Percentiles rank a stretch among this genome's conserved stretches.
Conservation (phyloP, 1,140 invertebrate genomes). For the Anastrepha ludens region DNA sequence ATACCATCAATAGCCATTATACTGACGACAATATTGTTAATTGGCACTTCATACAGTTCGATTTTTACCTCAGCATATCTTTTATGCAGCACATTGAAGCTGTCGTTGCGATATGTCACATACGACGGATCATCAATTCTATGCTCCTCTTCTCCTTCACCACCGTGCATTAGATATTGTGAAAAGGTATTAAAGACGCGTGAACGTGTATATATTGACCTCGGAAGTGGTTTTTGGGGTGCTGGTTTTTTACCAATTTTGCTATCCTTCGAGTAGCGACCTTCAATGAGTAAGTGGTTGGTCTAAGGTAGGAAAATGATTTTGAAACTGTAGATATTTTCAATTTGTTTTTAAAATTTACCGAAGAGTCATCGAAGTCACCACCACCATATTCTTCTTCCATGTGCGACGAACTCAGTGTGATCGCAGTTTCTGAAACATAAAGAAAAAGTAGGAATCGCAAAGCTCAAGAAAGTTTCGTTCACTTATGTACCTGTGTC, state of each 20-base stretch:
- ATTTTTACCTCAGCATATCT: slow-evolving; percentile 53
- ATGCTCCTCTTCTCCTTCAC: slow-evolving; percentile 27
- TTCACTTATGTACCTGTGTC: slow-evolving; percentile 19
- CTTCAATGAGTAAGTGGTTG: background rate
- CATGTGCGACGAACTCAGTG: background rate
- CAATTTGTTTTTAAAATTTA: background rate
- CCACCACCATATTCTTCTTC: slow-evolving; percentile 12
- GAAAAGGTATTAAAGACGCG: background rate
- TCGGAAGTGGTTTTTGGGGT: background rate
- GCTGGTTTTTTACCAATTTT: background rate
- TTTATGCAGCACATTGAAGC: slow-evolving; percentile 29
- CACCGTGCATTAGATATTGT: background rate
- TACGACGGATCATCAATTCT: background rate
- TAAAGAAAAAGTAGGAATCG: background rate
- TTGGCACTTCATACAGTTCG: background rate
- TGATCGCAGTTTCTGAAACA: background rate
- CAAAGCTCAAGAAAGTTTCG: background rate
- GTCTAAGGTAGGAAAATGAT: background rate
- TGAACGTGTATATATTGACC: background rate
- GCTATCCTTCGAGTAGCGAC: background rate
- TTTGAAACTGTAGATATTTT: background rate
- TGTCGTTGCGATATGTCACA: background rate
- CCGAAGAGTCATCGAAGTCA: background rate
- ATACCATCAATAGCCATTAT: slow-evolving; percentile 48
- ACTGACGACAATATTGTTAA: slow-evolving; percentile 17